Percentiles rank a stretch among this genome's conserved stretches.
Evolutionary conservation across 2,797 vertebrate genomes (phyloP).

Genomic region (Denticeps clupeoides): DNA sequence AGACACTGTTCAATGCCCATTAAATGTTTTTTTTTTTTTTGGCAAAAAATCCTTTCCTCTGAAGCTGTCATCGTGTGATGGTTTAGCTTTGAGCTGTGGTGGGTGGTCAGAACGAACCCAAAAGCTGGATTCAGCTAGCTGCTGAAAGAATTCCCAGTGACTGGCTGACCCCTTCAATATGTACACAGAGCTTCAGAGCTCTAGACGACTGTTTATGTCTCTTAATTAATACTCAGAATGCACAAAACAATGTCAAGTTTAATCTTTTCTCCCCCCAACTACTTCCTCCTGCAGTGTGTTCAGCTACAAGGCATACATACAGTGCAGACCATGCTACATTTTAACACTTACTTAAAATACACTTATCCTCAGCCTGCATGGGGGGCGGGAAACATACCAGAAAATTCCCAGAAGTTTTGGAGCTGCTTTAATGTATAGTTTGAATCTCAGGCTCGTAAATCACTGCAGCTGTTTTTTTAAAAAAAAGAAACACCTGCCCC

Average conservation of each 20-base stretch:
- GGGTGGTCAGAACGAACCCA: slow-evolving; percentile 9
- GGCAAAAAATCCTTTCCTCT: not conserved
- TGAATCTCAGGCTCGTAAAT: slow-evolving; percentile 15
- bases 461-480: slow-evolving; percentile 25
- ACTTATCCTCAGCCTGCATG: not conserved
- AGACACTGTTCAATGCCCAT: too few species aligned
- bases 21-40: not conserved
- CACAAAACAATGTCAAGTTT: slow-evolving; percentile 3
- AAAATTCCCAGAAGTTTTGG: not conserved
- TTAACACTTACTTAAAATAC: slow-evolving; percentile 4
- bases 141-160: slow-evolving; percentile 30
- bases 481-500: slow-evolving; percentile 44
- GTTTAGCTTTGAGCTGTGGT: not conserved
- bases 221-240: slow-evolving; percentile 42
- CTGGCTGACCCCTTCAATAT: slow-evolving; percentile 37
- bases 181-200: slow-evolving; percentile 36
- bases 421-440: slow-evolving; percentile 15
- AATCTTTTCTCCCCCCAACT: not conserved
- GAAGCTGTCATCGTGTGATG: not conserved
- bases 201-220: slow-evolving; percentile 48
- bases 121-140: not conserved
- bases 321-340: not conserved
- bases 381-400: not conserved
- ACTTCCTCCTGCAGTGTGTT: not conserved
- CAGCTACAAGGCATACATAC: too few species aligned